phyloP scores from a whole-genome alignment of 2,113 vertebrate species.

The Nannospalax galili region DNA sequence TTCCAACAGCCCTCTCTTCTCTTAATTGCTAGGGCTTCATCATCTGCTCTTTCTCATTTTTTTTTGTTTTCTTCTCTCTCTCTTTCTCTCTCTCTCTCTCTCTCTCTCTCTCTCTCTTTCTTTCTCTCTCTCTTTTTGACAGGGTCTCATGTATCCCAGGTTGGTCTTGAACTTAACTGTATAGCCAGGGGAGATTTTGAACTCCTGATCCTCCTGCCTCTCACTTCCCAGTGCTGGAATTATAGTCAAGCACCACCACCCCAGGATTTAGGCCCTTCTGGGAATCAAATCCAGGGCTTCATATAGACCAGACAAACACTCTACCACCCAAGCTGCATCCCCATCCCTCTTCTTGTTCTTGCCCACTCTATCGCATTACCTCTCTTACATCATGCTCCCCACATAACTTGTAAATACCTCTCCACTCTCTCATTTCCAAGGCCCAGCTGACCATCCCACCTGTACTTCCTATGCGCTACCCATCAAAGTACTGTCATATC shows the following conservation, averaged over 20 bases:
- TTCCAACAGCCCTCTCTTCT: neutral
- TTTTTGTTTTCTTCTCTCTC: too few relatives aligned
- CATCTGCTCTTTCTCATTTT: neutral
- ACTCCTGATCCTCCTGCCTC: neutral
- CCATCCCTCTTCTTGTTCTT: neutral
- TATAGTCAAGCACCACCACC: neutral
- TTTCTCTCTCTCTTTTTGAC: too few relatives aligned
- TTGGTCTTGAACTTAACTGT: neutral
- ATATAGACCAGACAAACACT: neutral
- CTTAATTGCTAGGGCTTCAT: neutral
- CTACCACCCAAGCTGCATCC: neutral
- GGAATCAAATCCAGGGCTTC: neutral
- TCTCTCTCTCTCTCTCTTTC: too few relatives aligned
- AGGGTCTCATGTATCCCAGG: neutral
- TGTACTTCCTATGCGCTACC: neutral
- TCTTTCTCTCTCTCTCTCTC: too few relatives aligned
- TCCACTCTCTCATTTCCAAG: neutral
- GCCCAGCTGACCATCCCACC: fast-evolving
- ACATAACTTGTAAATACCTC: neutral
- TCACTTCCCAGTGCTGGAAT: neutral
- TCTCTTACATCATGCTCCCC: neutral
- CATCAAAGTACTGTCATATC: neutral
- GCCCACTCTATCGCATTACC: neutral
- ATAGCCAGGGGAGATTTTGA: neutral
- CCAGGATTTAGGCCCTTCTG: neutral